Conservation (phyloP, 2,888 invertebrate genomes). For the Conomelus anceps region DNA sequence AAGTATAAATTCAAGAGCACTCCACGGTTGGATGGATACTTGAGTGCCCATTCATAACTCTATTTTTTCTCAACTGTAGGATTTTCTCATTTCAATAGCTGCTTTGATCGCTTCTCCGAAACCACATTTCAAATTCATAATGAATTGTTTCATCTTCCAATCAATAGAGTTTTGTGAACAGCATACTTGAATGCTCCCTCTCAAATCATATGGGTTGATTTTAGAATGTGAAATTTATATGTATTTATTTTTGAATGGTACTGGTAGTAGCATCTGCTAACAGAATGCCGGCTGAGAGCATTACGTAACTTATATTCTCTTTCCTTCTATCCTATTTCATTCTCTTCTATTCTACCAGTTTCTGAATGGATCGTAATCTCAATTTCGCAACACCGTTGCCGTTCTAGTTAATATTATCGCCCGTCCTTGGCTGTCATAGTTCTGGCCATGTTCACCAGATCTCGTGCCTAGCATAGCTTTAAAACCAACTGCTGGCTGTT, state of each 20-base stretch:
- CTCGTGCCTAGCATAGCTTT: no score
- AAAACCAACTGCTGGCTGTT: no score
- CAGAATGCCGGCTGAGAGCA: not conserved
- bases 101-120: not conserved
- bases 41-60: not conserved
- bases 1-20: not conserved
- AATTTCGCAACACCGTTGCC: not conserved
- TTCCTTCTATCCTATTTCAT: not conserved
- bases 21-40: not conserved
- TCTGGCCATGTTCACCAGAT: not conserved
- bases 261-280: not conserved
- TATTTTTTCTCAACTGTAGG: not conserved
- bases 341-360: not conserved
- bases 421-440: not conserved
- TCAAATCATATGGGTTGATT: not conserved
- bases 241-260: not conserved
- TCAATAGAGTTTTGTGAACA: not conserved
- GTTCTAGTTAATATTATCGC: not conserved
- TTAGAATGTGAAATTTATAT: not conserved
- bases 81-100: not conserved
- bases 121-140: not conserved
- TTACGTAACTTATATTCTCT: not conserved
- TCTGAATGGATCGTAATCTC: not conserved
- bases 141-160: not conserved
- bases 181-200: not conserved